Conservation (phyloP, 2,888 invertebrate genomes). For the Steinernema hermaphroditum region DNA sequence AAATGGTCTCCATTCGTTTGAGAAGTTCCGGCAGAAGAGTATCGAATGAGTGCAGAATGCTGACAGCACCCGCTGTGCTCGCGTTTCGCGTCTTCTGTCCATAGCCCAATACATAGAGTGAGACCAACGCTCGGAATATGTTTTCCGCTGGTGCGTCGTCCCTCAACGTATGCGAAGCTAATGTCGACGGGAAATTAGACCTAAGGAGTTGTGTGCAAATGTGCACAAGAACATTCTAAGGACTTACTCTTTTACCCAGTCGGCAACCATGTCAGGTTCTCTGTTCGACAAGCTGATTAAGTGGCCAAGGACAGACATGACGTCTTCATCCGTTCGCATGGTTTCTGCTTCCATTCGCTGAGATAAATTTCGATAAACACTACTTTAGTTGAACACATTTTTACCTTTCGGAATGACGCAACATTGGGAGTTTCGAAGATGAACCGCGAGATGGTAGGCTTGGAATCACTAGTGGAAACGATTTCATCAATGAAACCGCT, state of each 20-base stretch:
- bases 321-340: neutral
- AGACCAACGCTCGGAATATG: neutral
- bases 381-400: neutral
- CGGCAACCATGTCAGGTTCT: neutral
- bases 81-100: neutral
- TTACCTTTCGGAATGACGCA: neutral
- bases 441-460: neutral
- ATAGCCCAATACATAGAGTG: neutral
- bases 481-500: neutral
- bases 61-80: neutral
- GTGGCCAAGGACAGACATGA: neutral
- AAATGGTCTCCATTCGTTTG: neutral
- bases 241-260: slow-evolving; percentile 3
- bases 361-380: neutral
- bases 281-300: neutral
- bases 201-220: too few relatives aligned
- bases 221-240: neutral
- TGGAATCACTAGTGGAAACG: neutral
- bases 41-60: neutral
- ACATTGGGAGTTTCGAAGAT: neutral
- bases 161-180: neutral
- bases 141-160: neutral
- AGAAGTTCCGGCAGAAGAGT: neutral
- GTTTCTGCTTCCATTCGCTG: neutral
- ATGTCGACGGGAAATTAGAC: neutral